Evolutionary conservation across 2,888 invertebrate species (phyloP).

Genomic region (Patella depressa): DNA sequence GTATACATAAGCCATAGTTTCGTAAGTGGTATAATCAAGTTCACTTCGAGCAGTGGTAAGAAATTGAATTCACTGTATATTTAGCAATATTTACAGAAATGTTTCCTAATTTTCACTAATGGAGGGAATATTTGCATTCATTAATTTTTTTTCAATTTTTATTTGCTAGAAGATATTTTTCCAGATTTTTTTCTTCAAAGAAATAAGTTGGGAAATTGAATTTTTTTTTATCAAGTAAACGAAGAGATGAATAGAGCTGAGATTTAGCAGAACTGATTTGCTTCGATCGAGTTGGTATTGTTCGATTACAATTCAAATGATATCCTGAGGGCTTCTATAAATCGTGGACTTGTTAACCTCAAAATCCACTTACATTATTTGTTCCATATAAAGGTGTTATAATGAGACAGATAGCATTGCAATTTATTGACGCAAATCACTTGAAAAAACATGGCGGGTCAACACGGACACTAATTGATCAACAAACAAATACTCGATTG

Average conservation of each 20-base stretch:
- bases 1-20: too few species aligned
- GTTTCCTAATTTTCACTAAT: constrained; percentile 11
- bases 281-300: not conserved
- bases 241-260: not conserved
- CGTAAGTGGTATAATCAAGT: too few species aligned
- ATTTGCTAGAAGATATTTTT: constrained; percentile 2
- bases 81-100: constrained; percentile 3
- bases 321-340: constrained; percentile 12
- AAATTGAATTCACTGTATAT: not conserved
- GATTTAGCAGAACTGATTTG: constrained; percentile 1
- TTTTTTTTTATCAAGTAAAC: constrained; percentile 3
- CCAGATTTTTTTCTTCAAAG: constrained; percentile 2
- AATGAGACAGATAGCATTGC: constrained; percentile 10
- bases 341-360: constrained; percentile 7
- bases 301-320: constrained; percentile 11
- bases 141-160: not conserved
- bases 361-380: constrained; percentile 12
- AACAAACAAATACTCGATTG: constrained; percentile 8
- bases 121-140: not conserved
- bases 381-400: constrained; percentile 13
- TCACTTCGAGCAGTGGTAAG: too few species aligned
- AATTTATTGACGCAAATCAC: constrained; percentile 4
- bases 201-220: not conserved
- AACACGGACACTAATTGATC: constrained; percentile 12
- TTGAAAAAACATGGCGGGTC: not conserved